phyloP scores from a whole-genome alignment of 2,113 vertebrate species.

The Hippocampus zosterae region DNA sequence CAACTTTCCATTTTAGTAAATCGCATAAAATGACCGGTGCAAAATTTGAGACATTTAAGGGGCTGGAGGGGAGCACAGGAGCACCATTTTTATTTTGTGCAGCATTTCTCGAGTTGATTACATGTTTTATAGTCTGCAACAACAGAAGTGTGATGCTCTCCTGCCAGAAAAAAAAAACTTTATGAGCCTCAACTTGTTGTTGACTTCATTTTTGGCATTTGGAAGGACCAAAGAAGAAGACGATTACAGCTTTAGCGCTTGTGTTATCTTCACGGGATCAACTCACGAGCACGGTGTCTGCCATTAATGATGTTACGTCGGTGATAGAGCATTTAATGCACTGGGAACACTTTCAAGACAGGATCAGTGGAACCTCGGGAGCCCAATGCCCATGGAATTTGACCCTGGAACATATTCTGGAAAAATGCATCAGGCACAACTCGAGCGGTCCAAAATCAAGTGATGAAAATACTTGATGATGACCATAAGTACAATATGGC shows the following conservation, averaged over 20 bases:
- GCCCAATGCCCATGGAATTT: neutral
- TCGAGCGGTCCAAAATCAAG: neutral
- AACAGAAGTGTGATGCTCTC: slow-evolving; percentile 28
- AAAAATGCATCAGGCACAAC: neutral
- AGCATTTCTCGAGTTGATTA: slow-evolving; percentile 62
- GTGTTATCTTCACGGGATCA: slow-evolving; percentile 28
- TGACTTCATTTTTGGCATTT: slow-evolving; percentile 42
- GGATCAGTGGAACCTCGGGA: neutral
- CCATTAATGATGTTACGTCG: slow-evolving; percentile 25
- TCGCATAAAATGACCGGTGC: neutral
- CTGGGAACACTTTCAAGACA: slow-evolving; percentile 12
- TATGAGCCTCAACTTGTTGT: slow-evolving; percentile 35
- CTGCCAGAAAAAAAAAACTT: slow-evolving; percentile 60
- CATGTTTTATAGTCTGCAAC: slow-evolving; percentile 53
- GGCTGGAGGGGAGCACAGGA: slow-evolving; percentile 34
- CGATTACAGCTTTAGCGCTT: slow-evolving; percentile 4
- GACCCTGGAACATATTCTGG: neutral
- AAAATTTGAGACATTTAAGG: slow-evolving; percentile 4
- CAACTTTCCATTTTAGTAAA: neutral
- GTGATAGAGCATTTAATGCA: slow-evolving; percentile 3
- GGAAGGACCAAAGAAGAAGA: slow-evolving; percentile 5
- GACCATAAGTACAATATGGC: neutral
- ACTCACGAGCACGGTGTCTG: slow-evolving; percentile 10
- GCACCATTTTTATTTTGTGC: slow-evolving; percentile 56
- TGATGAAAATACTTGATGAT: neutral